These are phyloP conservation scores for Phylloscopus whistleri DNA, from an alignment of 2,113 vertebrate species.

Conservation along the genomic window DNA sequence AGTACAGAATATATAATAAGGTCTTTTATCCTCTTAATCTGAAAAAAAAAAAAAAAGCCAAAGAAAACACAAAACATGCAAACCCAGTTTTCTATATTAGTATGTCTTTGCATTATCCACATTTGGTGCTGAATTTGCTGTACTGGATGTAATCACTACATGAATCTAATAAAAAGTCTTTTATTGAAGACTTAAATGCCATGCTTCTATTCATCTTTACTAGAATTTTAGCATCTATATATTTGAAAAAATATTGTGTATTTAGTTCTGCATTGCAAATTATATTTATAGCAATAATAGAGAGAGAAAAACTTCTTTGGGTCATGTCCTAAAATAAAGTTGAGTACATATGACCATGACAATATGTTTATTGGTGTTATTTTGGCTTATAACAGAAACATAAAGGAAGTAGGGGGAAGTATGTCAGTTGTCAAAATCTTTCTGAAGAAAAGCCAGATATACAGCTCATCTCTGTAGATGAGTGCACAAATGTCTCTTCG, in stretches of 20 bases:
- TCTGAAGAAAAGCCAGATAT: neutral
- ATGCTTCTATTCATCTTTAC: neutral
- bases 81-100: neutral
- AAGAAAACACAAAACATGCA: neutral
- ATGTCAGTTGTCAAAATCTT: neutral
- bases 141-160: rapidly evolving
- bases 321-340: neutral
- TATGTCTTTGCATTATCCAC: neutral
- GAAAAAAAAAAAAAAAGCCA: neutral
- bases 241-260: neutral
- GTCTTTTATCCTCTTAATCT: neutral
- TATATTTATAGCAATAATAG: neutral
- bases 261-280: neutral
- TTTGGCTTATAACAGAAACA: neutral
- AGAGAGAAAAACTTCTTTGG: neutral
- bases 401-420: neutral
- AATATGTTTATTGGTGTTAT: neutral
- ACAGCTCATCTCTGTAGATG: neutral
- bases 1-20: neutral
- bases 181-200: neutral
- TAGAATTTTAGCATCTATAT: neutral
- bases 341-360: neutral
- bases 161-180: neutral
- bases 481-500: neutral
- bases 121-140: neutral